phyloP scores from a whole-genome alignment of 2,113 vertebrate genomes.

The Rhineura floridana region DNA sequence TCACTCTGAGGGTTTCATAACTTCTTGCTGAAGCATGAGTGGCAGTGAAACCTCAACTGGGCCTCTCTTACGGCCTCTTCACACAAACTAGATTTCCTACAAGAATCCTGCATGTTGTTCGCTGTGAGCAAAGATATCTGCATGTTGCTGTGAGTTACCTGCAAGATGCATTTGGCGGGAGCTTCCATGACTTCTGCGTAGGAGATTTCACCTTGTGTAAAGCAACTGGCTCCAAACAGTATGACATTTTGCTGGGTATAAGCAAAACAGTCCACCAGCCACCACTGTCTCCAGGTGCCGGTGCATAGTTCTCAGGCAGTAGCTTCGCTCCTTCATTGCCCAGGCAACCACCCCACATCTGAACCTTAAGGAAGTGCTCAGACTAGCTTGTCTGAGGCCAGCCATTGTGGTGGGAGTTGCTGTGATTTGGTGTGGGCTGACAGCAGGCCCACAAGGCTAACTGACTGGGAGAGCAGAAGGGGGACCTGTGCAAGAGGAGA shows the following conservation, averaged over 20 bases:
- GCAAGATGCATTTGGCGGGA: neutral
- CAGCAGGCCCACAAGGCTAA: neutral
- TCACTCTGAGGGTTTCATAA: constrained; percentile 11
- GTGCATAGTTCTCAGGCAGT: neutral
- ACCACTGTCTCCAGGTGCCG: neutral
- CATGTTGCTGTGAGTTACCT: neutral
- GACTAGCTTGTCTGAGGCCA: neutral
- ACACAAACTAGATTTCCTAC: neutral
- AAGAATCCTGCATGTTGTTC: neutral
- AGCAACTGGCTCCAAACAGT: neutral
- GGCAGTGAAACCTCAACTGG: neutral
- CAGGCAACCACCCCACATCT: neutral
- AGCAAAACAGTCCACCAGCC: neutral
- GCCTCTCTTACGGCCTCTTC: neutral
- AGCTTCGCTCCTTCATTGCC: neutral
- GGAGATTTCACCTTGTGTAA: neutral
- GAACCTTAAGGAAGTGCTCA: neutral
- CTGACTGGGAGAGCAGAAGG: neutral
- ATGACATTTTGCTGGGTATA: neutral
- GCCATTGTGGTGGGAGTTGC: neutral
- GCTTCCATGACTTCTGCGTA: neutral
- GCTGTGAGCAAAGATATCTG: neutral
- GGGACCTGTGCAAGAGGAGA: neutral
- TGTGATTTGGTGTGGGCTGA: neutral
- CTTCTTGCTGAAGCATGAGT: neutral